These are phyloP conservation scores for Aphelocoma coerulescens DNA, from an alignment of 2,113 vertebrate species.

Conservation along the genomic window DNA sequence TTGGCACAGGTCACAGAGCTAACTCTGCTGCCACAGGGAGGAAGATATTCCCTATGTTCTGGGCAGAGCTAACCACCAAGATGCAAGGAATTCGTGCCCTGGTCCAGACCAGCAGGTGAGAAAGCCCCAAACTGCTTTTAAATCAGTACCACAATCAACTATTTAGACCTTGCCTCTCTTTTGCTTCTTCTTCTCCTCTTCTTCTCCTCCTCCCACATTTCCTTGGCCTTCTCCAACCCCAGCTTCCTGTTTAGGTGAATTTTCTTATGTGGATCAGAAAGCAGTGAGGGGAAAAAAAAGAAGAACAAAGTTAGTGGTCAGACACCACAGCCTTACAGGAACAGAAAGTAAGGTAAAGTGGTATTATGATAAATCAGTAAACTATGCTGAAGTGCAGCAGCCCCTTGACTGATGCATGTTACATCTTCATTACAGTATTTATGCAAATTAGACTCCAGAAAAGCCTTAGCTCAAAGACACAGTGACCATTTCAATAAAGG, in stretches of 20 bases:
- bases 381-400: background rate
- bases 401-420: background rate
- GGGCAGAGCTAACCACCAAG: background rate
- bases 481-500: background rate
- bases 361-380: background rate
- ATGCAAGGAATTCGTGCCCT: accelerated
- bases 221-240: conserved; percentile 82
- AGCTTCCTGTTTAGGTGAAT: conserved; percentile 85
- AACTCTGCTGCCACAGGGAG: background rate
- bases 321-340: background rate
- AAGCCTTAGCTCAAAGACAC: background rate
- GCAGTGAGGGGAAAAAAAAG: background rate
- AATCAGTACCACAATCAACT: conserved; percentile 11
- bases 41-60: background rate
- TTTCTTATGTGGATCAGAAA: conserved; percentile 69
- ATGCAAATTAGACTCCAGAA: background rate
- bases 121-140: background rate
- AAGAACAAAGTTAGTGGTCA: background rate
- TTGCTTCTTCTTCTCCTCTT: conserved; percentile 99
- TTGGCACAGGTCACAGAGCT: background rate
- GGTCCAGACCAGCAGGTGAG: background rate
- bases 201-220: conserved; percentile 83
- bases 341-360: background rate
- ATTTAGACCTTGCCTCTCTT: conserved; percentile 85
- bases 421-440: background rate